Percentiles rank a stretch among this genome's conserved stretches.
Conservation (phyloP, 2,113 vertebrate genomes). For the Conger conger region DNA sequence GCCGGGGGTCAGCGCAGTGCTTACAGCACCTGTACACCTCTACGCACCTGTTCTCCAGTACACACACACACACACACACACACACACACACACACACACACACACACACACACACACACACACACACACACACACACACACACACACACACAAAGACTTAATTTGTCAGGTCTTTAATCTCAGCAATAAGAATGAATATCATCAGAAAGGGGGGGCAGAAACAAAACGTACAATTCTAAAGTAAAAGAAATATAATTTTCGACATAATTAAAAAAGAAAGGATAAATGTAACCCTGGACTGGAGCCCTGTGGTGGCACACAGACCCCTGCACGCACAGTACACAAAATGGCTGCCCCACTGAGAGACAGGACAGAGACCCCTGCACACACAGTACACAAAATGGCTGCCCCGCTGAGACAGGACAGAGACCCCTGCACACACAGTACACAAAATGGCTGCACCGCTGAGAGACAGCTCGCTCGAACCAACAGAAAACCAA, state of each 20-base stretch:
- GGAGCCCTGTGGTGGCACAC: neutral
- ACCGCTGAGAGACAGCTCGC: neutral
- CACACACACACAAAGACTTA: neutral
- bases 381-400: neutral
- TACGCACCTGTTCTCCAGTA: neutral
- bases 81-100: slow-evolving; percentile 18
- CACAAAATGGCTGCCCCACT: neutral
- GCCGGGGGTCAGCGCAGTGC: neutral
- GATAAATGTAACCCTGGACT: neutral
- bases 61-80: neutral
- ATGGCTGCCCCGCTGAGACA: too few species aligned
- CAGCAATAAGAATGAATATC: slow-evolving; percentile 9
- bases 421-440: neutral
- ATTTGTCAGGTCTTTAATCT: neutral
- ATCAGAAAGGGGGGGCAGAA: neutral
- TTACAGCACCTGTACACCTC: neutral
- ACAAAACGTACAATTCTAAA: neutral
- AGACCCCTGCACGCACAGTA: neutral
- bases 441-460: neutral
- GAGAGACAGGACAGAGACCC: neutral
- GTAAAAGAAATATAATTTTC: neutral
- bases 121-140: slow-evolving; percentile 2
- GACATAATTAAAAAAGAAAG: neutral
- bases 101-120: slow-evolving; percentile 19
- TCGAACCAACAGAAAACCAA: neutral